These are phyloP conservation scores for Plutomurus gul DNA, from an alignment of 1,140 invertebrate species.

Conservation along the genomic window DNA sequence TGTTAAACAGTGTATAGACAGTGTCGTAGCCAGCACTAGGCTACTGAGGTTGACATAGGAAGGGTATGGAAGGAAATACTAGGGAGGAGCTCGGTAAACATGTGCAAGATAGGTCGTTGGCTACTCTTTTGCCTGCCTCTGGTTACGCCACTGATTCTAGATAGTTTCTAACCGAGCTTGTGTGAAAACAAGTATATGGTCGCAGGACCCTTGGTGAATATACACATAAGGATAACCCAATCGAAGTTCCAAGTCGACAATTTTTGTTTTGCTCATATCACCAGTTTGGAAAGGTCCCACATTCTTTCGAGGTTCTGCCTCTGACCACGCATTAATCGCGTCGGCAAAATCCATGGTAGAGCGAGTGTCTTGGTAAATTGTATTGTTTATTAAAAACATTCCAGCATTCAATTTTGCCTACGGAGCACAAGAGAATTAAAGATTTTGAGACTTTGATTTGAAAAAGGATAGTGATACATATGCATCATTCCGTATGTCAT, in stretches of 20 bases:
- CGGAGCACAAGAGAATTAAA: not conserved
- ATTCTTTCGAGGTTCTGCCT: not conserved
- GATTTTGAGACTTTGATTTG: too few relatives aligned
- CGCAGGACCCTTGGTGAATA: slow-evolving; percentile 83
- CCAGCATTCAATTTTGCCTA: not conserved
- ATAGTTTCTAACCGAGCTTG: slow-evolving; percentile 73
- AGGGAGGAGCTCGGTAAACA: too few relatives aligned
- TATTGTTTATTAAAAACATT: slow-evolving; percentile 31
- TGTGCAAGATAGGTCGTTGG: too few relatives aligned
- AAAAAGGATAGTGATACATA: not conserved
- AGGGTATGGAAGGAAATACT: too few relatives aligned
- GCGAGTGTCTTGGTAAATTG: slow-evolving; percentile 21
- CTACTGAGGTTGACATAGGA: not conserved
- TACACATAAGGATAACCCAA: slow-evolving; percentile 81
- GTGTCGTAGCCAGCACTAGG: too few relatives aligned
- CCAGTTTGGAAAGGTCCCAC: not conserved
- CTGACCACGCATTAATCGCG: not conserved
- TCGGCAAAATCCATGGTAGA: not conserved
- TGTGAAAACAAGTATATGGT: slow-evolving; percentile 79
- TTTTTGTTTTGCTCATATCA: slow-evolving; percentile 17
- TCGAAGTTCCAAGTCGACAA: slow-evolving; percentile 2
- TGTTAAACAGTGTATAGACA: too few relatives aligned
- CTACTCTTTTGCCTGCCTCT: too few relatives aligned
- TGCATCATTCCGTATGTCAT: too few relatives aligned
- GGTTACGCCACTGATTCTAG: too few relatives aligned